Conservation (phyloP, 1,140 invertebrate species). For the Campoletis sonorensis region DNA sequence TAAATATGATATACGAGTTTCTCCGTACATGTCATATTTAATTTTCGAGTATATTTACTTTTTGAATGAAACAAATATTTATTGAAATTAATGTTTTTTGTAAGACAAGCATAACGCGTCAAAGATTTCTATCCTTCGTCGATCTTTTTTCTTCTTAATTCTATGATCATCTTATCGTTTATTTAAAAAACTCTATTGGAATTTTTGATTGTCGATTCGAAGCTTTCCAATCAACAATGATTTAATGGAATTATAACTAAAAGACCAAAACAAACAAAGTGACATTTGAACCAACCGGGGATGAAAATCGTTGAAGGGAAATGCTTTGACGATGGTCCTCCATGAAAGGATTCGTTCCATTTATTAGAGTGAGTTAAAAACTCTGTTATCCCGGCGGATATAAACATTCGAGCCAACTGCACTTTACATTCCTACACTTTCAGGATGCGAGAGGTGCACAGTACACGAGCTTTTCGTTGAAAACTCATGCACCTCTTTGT, state of each 20-base stretch:
- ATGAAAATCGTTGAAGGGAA: background rate
- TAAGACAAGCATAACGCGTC: no score
- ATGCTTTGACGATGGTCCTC: background rate
- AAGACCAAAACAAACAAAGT: no score
- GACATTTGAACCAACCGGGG: background rate
- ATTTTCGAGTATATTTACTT: background rate
- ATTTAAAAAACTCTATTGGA: no score
- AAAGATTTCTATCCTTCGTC: background rate
- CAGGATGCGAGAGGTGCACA: background rate
- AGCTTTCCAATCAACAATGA: no score
- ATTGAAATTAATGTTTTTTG: background rate
- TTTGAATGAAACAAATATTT: background rate
- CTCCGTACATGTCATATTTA: background rate
- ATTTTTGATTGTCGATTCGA: no score
- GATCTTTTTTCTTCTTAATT: background rate
- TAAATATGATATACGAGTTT: slow-evolving; percentile 14
- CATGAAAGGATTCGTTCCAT: background rate
- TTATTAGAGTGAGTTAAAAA: slow-evolving; percentile 1
- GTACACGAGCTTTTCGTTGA: background rate
- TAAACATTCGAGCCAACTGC: background rate
- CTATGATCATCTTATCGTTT: no score
- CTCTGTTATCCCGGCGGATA: background rate
- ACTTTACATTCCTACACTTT: background rate
- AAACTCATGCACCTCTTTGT: background rate
- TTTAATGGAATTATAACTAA: no score